Percentiles rank a stretch among this genome's conserved stretches.
Evolutionary conservation across 2,797 vertebrate genomes (phyloP).

Genomic region (Anguilla anguilla): DNA sequence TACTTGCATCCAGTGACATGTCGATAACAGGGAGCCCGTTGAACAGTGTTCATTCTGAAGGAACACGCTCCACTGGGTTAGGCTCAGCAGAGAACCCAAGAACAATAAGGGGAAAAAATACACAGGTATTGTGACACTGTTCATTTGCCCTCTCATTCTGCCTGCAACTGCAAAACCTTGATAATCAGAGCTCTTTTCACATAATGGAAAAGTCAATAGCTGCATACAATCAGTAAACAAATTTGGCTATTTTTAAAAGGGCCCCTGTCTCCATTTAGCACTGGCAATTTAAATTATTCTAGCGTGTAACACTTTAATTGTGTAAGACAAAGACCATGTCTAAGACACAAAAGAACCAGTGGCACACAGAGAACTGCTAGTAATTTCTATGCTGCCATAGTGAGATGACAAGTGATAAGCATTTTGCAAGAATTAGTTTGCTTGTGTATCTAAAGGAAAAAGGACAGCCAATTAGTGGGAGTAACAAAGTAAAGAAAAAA

Average conservation of each 20-base stretch:
- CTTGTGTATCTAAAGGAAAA: slow-evolving; percentile 67
- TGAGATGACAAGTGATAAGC: slow-evolving; percentile 84
- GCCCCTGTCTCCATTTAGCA: slow-evolving; percentile 83
- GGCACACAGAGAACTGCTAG: slow-evolving; percentile 81
- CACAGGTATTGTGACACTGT: slow-evolving; percentile 67
- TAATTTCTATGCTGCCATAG: slow-evolving; percentile 82
- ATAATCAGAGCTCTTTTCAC: slow-evolving; percentile 82
- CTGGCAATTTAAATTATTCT: slow-evolving; percentile 93
- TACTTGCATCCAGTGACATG: neutral
- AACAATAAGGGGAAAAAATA: slow-evolving; percentile 65
- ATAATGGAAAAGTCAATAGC: slow-evolving; percentile 85
- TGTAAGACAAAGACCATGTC: slow-evolving; percentile 92
- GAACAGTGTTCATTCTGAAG: slow-evolving; percentile 44
- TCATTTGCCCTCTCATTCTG: slow-evolving; percentile 45
- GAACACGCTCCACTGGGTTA: slow-evolving; percentile 55
- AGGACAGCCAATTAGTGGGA: slow-evolving; percentile 76
- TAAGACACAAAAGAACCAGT: slow-evolving; percentile 84
- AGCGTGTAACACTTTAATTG: slow-evolving; percentile 94
- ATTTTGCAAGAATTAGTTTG: slow-evolving; percentile 78
- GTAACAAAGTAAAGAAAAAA: slow-evolving; percentile 60
- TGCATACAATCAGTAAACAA: slow-evolving; percentile 88
- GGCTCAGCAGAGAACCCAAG: slow-evolving; percentile 46
- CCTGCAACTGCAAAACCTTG: slow-evolving; percentile 52
- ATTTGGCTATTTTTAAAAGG: slow-evolving; percentile 80
- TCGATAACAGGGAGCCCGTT: slow-evolving; percentile 41